Base-by-base conservation (phyloP, 2,888 invertebrate species). In the Ctenicera cuprea region DNA sequence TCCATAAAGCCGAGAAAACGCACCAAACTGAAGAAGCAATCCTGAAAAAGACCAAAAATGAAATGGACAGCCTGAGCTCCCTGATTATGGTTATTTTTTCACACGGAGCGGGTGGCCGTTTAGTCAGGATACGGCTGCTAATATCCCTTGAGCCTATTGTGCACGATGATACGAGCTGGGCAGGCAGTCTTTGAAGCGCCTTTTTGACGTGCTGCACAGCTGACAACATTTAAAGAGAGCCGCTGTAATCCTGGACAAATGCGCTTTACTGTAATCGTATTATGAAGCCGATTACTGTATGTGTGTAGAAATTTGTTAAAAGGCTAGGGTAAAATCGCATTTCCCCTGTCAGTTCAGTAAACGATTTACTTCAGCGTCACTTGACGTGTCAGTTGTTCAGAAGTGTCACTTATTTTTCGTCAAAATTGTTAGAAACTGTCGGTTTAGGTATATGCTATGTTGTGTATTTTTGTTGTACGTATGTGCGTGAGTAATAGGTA, bases 181-280 rank as follows among this genome's bases (percentile, higher is more conserved):
- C 30, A 70, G 62, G 12, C 38, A 20, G 50, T 45, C 57, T 48
- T 50, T 73, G 50, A 50, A 41, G 18, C 50, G 54, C 54, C 59
- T 64, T 67, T 73, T 62, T 71, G 74, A 74, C 71, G 52, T 68
- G 62, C 62, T 65, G 72, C 57, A 59, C 74, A 75, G 74, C 75
- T 75, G 75, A 72, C 75, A 69, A 30, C 33, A 62, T 61, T 70
- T 71, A 71, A 71, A 70, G 61, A 57, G 62, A 67, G 73, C 75
- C 76, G 76, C 73, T 57, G 26, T 76, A 76, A 76, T 73, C 76
- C 73, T 54, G 20, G 48, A 68, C 52, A 67, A 76, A 73, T 68
- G 63, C 59, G 75, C 50, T 69, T 75, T 70, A 38, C 52, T 62
- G 30, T 76, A 76, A 76, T 76, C 76, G 74, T 62, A 76, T 76